phyloP scores from a whole-genome alignment of 2,797 vertebrate species.

The Dryobates pubescens region DNA sequence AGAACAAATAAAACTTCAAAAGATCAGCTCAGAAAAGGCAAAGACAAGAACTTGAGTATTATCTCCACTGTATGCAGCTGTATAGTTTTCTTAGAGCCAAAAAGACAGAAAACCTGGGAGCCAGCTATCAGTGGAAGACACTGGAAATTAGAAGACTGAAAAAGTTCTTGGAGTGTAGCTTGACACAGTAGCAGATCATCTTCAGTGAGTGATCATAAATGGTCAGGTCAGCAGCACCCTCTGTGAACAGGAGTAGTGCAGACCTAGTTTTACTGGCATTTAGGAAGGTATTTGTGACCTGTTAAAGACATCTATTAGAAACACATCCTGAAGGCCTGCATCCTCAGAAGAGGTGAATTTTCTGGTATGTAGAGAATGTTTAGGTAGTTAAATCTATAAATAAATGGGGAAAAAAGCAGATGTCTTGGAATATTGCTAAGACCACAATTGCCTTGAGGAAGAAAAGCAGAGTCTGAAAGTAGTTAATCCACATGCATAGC shows the following conservation, averaged over 20 bases:
- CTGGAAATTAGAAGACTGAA: background rate
- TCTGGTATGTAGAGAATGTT: background rate
- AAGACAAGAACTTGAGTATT: slow-evolving; percentile 23
- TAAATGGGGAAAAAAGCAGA: background rate
- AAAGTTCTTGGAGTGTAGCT: slow-evolving; percentile 26
- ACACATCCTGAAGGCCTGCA: background rate
- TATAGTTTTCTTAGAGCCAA: background rate
- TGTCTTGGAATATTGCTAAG: background rate
- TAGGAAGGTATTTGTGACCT: background rate
- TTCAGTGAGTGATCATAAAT: background rate
- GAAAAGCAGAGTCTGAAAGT: slow-evolving; percentile 43
- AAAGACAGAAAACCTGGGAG: slow-evolving; percentile 18
- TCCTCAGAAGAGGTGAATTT: background rate
- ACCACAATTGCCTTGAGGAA: slow-evolving; percentile 13
- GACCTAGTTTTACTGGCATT: slow-evolving; percentile 1
- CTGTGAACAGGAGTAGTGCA: background rate
- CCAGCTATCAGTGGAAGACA: background rate
- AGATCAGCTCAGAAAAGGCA: slow-evolving; percentile 16
- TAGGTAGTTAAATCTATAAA: background rate
- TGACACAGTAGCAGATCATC: background rate
- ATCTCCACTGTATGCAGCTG: background rate
- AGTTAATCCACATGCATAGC: slow-evolving; percentile 50
- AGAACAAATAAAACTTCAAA: slow-evolving; percentile 36
- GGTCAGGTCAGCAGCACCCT: background rate
- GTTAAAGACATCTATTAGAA: slow-evolving; percentile 20